Base-by-base conservation (phyloP, 2,113 vertebrate species). In the Loxodonta africana region DNA sequence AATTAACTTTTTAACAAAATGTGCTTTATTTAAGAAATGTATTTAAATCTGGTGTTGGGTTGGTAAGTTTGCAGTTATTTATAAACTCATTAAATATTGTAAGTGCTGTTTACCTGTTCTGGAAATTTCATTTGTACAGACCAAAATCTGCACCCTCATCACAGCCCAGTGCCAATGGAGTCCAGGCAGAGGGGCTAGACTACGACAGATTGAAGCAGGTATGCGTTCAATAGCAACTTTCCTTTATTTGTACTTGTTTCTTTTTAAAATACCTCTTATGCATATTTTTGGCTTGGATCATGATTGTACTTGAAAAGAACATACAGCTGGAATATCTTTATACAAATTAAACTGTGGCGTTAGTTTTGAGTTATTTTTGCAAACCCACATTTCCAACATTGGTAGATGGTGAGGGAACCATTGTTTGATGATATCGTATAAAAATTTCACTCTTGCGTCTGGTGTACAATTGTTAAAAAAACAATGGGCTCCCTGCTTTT, bases 171-270 rank as follows among this genome's bases (percentile, higher is more conserved):
- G 99, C 99, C 99, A 99, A 99, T 2, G 99, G 99, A 97, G 99
- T 99, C 97, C 99, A 99, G 98, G 98, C 99, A 91, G 99, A 99
- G 98, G 97, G 98, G 44, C 98, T 99, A 25, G 99, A 99, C 98
- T 99, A 99, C 28, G 99, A 99, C 98, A 98, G 99, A 98, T 98
- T 99, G 99, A 99, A 99, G 98, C 99, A 99, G 99, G 99, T 99
- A 98, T 23, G 96, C 0, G 0, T 17, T 48, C 6, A 6, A 6
- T 0, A 1, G 25, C 28, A 7, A 21, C 21, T 44, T 30, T 26
- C 62, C n/a, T 46, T 17, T n/a, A 1, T 57, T n/a, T 88, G 48
- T 21, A 15, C 18, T 23, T 30, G 46, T 53, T 71, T 71, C 30
- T 51, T 51, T 51, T 21, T 62, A 28, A 76, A 25, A 23, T 28